Percentiles rank a stretch among this genome's conserved stretches.
Evolutionary conservation across 2,888 invertebrate species (phyloP).

Genomic region (Dioctria rufipes): DNA sequence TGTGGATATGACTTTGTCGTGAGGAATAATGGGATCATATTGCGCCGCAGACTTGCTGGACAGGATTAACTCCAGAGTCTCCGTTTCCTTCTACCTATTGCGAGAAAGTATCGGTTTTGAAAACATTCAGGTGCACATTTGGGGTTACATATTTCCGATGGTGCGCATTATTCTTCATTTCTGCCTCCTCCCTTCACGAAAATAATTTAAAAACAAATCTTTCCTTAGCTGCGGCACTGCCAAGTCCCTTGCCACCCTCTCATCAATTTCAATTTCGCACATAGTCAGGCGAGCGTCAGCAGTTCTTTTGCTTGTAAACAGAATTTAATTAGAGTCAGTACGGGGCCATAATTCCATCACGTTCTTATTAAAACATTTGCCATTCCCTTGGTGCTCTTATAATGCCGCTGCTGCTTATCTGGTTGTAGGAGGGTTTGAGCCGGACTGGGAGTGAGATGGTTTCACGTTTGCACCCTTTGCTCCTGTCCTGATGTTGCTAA

Average conservation of each 20-base stretch:
- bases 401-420: neutral
- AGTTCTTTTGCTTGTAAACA: conserved; percentile 48
- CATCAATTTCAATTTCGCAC: conserved; percentile 44
- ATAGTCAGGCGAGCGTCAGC: conserved; percentile 33
- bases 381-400: conserved; percentile 38
- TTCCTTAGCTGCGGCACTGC: neutral
- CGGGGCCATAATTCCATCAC: conserved; percentile 46
- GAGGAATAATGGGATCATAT: neutral
- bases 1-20: neutral
- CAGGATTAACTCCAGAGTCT: neutral
- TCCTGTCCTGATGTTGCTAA: no score
- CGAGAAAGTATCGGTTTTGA: conserved; percentile 6
- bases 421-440: neutral
- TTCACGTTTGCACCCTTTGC: neutral
- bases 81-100: neutral
- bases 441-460: no score
- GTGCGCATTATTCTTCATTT: neutral
- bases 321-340: conserved; percentile 45
- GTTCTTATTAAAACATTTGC: conserved; percentile 48
- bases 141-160: neutral
- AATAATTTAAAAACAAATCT: neutral
- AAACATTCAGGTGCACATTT: neutral
- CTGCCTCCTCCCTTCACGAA: no score
- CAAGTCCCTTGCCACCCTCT: neutral
- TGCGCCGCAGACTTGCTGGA: neutral